These are phyloP conservation scores for Zaprionus bogoriensis DNA, from an alignment of 2,888 invertebrate species.

Conservation along the genomic window DNA sequence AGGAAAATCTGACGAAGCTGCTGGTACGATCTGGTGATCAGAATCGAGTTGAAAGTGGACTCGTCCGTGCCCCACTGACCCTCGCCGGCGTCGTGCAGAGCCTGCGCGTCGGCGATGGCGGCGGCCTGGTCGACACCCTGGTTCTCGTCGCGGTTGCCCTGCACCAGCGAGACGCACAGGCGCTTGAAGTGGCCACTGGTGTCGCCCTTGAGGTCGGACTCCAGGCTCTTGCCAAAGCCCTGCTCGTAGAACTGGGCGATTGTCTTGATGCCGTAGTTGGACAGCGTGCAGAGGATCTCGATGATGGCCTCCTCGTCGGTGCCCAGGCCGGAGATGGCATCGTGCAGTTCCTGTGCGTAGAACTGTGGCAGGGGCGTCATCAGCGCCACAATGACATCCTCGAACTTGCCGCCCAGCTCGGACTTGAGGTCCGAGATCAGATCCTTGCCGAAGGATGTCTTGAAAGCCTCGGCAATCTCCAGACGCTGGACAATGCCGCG, in stretches of 20 bases:
- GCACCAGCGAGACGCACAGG: conserved; percentile 92
- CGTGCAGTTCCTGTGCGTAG: conserved; percentile 94
- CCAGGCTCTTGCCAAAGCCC: conserved; percentile 92
- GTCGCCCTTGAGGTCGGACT: conserved; percentile 94
- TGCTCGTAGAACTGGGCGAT: conserved; percentile 92
- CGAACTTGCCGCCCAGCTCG: conserved; percentile 94
- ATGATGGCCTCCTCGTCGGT: conserved; percentile 96
- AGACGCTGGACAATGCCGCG: conserved; percentile 95
- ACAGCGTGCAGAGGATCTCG: conserved; percentile 95
- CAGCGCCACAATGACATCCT: conserved; percentile 93
- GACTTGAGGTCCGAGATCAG: conserved; percentile 92
- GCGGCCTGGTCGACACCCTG: conserved; percentile 90
- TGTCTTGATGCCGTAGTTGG: conserved; percentile 94
- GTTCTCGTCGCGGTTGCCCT: conserved; percentile 95
- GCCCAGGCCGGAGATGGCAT: conserved; percentile 93
- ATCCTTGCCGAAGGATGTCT: conserved; percentile 95
- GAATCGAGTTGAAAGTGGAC: conserved; percentile 92
- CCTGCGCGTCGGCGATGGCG: conserved; percentile 92
- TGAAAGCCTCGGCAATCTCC: conserved; percentile 95
- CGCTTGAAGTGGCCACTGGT: conserved; percentile 98
- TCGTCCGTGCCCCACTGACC: conserved; percentile 96
- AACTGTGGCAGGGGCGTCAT: conserved; percentile 95
- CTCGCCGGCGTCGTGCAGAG: conserved; percentile 89
- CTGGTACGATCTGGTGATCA: conserved; percentile 94
- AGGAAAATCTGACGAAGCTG: conserved; percentile 93